Evolutionary conservation across 2,113 vertebrate species (phyloP), one percentile per base, ranked within the genome.

Genomic region (Zeus faber): DNA sequence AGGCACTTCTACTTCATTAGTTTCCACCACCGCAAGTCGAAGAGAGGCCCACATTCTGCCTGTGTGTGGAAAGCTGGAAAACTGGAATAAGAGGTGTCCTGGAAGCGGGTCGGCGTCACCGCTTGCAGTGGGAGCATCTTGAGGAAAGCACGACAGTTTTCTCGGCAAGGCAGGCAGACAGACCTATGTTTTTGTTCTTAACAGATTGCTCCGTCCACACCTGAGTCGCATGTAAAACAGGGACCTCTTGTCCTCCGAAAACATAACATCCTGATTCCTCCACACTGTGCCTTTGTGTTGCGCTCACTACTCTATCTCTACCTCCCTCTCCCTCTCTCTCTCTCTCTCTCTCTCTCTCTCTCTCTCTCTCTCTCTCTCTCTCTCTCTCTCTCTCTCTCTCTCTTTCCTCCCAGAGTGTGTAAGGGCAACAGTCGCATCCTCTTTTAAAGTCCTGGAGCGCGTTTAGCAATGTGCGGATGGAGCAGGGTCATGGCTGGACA

Each of bases 181-280:
- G 39, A 1, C 16, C 4, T 5, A 41, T 16, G 17, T 18, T 1
- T 41, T 7, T 22, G 18, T 44, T 20, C 7, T 44, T 10, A 41
- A 35, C 11, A 14, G 33, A 35, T 13, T 35, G 33, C 35, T 5
- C 23, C 49, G 44, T 40, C 48, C 39, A 41, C 39, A 16, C n/a
- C n/a, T n/a, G n/a, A n/a, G n/a, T n/a, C n/a, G n/a, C 50, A 27
- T 17, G 11, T 21, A 25, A 37, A 17, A 22, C 23, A 45, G 3
- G 39, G 27, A 63, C 69, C 37, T 41, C 48, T 27, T 67, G 58
- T 69, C 53, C 49, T 66, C 65, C 44, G 43, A 26, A 56, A 81
- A 68, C 58, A 72, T 59, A 66, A 81, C 78, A 75, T 77, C 71
- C 81, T 76, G 65, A 60, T 27, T 25, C 22, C 44, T 46, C 44